phyloP scores from a whole-genome alignment of 2,888 invertebrate species.

The Trachelus tabidus region DNA sequence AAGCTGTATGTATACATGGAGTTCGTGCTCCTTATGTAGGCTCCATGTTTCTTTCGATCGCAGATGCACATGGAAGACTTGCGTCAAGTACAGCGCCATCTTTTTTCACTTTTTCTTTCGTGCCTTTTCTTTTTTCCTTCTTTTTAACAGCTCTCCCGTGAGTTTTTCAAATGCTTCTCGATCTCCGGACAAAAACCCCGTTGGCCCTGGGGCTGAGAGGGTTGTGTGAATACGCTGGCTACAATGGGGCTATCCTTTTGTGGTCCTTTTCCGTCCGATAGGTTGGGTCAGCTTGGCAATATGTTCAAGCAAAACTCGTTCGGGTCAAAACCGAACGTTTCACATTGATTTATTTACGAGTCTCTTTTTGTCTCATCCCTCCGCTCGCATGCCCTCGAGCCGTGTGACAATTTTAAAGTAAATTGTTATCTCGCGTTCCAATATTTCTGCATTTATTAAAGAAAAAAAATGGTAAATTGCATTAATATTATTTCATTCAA shows the following conservation, averaged over 20 bases:
- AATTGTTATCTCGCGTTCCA: background rate
- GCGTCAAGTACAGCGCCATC: background rate
- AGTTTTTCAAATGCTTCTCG: background rate
- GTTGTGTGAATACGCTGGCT: background rate
- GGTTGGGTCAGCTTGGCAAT: background rate
- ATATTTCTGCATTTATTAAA: background rate
- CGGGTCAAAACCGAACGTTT: background rate
- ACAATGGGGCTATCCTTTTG: background rate
- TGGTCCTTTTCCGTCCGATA: background rate
- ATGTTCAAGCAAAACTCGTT: background rate
- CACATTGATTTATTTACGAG: background rate
- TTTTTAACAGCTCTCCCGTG: background rate
- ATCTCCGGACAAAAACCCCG: background rate
- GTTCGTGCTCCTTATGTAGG: too few relatives aligned
- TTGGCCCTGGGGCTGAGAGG: background rate
- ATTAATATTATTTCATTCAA: background rate
- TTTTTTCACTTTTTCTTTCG: background rate
- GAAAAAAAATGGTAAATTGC: background rate
- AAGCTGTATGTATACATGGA: too few relatives aligned
- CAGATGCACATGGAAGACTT: background rate
- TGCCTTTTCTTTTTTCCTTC: background rate
- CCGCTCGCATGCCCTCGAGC: background rate
- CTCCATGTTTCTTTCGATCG: background rate
- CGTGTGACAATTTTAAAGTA: background rate
- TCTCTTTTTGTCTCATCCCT: background rate